A percentile compares a stretch with the other conserved stretches of the same genome.
Evolutionary conservation across 2,113 vertebrate genomes (phyloP).

Genomic region (Tragelaphus scriptus): DNA sequence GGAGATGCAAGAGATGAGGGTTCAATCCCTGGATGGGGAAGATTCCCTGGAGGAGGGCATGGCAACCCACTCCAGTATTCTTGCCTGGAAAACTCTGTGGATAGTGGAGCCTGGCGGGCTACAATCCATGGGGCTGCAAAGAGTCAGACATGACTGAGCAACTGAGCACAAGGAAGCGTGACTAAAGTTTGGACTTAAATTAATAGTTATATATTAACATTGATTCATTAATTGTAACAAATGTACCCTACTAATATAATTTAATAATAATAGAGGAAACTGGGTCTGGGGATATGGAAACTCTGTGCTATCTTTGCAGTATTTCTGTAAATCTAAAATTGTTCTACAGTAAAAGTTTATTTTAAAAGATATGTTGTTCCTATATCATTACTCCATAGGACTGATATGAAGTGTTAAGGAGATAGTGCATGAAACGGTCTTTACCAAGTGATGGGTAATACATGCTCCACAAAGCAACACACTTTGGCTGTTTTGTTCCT

Average conservation of each 20-base stretch:
- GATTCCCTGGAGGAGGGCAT: not conserved
- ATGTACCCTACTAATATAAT: too few relatives aligned
- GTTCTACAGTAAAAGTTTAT: not conserved
- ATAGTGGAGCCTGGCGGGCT: not conserved
- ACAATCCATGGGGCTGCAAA: not conserved
- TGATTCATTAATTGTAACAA: not conserved
- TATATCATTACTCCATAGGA: not conserved
- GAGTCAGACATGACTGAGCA: not conserved
- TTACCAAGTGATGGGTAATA: too few relatives aligned
- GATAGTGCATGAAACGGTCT: not conserved
- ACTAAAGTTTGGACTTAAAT: not conserved
- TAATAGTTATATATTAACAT: not conserved
- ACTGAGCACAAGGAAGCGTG: not conserved
- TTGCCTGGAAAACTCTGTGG: not conserved
- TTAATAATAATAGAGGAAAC: not conserved
- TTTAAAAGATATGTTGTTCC: not conserved
- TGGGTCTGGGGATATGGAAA: not conserved
- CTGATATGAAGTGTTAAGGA: not conserved
- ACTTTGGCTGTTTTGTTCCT: rapidly evolving
- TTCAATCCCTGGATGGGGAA: not conserved
- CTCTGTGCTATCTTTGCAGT: not conserved
- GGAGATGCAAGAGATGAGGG: not conserved
- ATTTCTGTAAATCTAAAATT: not conserved
- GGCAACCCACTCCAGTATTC: not conserved
- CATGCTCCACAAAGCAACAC: not conserved